phyloP scores from a whole-genome alignment of 2,888 invertebrate genomes.

The Hyalella azteca region DNA sequence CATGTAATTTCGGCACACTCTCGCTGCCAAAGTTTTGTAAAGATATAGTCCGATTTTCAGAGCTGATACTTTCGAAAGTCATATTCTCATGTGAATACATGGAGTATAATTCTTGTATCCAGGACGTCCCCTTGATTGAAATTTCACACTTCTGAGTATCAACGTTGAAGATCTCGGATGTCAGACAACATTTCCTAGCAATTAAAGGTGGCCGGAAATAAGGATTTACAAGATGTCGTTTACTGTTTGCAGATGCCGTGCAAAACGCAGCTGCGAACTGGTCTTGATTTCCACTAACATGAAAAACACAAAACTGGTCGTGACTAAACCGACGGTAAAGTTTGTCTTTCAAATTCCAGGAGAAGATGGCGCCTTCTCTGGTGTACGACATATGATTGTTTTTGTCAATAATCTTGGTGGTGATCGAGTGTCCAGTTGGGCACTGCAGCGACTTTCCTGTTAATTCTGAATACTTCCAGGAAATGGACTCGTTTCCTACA shows the following conservation, averaged over 20 bases:
- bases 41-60: background rate
- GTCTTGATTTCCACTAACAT: background rate
- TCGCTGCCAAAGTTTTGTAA: background rate
- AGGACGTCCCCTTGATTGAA: background rate
- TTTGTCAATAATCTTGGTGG: background rate
- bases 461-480: background rate
- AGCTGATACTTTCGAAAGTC: background rate
- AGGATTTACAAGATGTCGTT: too few species aligned
- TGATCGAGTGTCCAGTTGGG: background rate
- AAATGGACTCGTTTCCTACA: background rate
- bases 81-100: background rate
- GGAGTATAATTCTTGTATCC: background rate
- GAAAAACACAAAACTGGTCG: background rate
- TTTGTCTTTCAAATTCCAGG: slow-evolving; percentile 8
- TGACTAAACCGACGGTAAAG: background rate
- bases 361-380: background rate
- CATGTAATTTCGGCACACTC: background rate
- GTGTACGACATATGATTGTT: background rate
- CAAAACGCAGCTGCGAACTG: background rate
- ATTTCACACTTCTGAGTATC: background rate
- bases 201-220: background rate
- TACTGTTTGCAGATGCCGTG: background rate
- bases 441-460: background rate
- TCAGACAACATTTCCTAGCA: background rate
- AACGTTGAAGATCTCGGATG: background rate